Evolutionary conservation across 2,797 vertebrate species (phyloP), one percentile per base, ranked within the genome.

Genomic region (Chrosomus eos): DNA sequence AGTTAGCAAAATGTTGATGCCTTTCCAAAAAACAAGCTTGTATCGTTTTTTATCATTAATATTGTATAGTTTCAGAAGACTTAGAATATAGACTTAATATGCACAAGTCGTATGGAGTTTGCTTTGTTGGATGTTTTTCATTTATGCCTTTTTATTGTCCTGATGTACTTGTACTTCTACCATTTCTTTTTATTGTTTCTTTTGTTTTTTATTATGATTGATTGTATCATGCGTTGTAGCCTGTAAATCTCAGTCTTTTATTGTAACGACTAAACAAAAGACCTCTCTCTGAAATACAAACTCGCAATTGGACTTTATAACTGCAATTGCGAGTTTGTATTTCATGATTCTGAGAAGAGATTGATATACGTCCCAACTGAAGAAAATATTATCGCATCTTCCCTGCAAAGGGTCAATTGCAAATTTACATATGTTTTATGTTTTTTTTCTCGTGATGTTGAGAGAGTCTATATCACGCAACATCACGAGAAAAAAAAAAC

Each of bases 221-320:
- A 60, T 60, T 26, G n/a, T 60, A 26, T 48, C 43, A 14, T 53
- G 48, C 13, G 13, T 58, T 72, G 48, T 51, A 33, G 66, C 80
- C 21, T 26, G n/a, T 79, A 38, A 33, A 78, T 75, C 36, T 75
- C 58, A 43, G 14, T 51, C 38, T 33, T 28, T 33, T 43, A 55
- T 79, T 66, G 36, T 67, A 26, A 58, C 31, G 48, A 68, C 40
- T 70, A 73, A 66, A 80, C 19, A 78, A 70, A 82, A 79, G 43
- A 86, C 87, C 88, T 88, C 89, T 79, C 74, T 91, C 87, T n/a
- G n/a, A n/a, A n/a, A n/a, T n/a, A n/a, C n/a, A n/a, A n/a, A n/a
- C n/a, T n/a, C n/a, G n/a, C n/a, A 45, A 45, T 14, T 45, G 1
- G 43, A 45, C 19, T 53, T 21, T 53, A 53, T 21, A 21, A 21